Percentiles rank a stretch among this genome's conserved stretches.
These are phyloP conservation scores for Manis javanica DNA, from an alignment of 2,797 vertebrate genomes.

Conservation along the genomic window DNA sequence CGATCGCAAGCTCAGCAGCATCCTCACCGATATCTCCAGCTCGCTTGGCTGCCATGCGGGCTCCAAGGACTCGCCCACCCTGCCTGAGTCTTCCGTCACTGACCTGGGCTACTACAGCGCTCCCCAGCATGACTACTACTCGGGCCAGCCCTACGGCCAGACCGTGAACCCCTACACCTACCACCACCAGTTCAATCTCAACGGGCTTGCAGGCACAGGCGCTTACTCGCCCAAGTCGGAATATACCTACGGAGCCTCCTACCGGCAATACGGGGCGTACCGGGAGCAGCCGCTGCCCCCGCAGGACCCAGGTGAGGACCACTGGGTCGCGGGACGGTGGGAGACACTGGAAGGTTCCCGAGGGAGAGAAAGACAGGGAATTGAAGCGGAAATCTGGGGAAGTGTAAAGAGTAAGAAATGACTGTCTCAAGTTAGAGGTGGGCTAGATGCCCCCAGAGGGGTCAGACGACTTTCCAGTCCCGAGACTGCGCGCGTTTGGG, in stretches of 20 bases:
- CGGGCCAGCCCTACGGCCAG: constrained; percentile 92
- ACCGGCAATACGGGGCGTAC: constrained; percentile 96
- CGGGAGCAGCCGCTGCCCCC: constrained; percentile 95
- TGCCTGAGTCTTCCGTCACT: constrained; percentile 97
- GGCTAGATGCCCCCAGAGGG: neutral
- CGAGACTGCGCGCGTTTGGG: neutral
- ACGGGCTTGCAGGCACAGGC: constrained; percentile 91
- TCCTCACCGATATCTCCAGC: constrained; percentile 96
- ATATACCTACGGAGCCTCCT: constrained; percentile 94
- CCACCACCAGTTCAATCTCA: constrained; percentile 94
- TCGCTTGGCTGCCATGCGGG: constrained; percentile 97
- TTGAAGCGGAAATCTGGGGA: neutral
- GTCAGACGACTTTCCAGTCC: neutral
- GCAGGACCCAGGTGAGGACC: constrained; percentile 93
- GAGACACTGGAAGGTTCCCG: neutral
- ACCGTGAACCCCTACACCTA: constrained; percentile 93
- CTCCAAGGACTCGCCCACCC: constrained; percentile 97
- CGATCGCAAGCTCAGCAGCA: constrained; percentile 96
- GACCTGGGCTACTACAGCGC: constrained; percentile 98
- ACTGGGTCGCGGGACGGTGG: neutral
- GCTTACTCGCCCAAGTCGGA: constrained; percentile 96
- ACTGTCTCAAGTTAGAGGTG: neutral
- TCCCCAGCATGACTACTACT: constrained; percentile 95
- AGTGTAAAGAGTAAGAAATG: neutral
- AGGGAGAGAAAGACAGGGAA: neutral